Conservation (phyloP, 2,888 invertebrate species). For the Electrophaes corylata region DNA sequence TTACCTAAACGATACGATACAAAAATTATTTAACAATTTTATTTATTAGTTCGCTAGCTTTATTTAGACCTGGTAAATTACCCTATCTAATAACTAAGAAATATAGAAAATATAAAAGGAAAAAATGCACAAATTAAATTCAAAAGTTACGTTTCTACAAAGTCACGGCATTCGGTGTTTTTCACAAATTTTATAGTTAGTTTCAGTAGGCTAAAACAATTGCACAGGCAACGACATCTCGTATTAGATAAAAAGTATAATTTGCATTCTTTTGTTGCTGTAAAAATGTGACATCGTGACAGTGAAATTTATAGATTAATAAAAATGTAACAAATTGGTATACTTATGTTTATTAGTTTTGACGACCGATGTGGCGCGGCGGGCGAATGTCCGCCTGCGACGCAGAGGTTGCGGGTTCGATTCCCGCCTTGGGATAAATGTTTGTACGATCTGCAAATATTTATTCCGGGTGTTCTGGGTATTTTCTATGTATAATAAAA, state of each 20-base stretch:
- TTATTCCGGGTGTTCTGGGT: no score
- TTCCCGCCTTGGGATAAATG: no score
- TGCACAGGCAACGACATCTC: constrained; percentile 21
- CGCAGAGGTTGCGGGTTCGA: no score
- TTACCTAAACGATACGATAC: no score
- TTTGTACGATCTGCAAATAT: no score
- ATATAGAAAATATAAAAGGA: background rate
- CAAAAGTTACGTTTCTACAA: constrained; percentile 43
- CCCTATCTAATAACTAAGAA: background rate
- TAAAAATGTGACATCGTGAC: constrained; percentile 31
- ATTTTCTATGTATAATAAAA: no score
- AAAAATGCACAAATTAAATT: background rate
- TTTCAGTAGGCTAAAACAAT: constrained; percentile 52
- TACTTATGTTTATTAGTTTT: background rate
- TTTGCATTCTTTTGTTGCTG: constrained; percentile 25
- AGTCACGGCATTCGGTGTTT: constrained; percentile 45
- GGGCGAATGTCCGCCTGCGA: no score
- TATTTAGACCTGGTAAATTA: no score
- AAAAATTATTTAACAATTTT: no score
- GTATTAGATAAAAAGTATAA: constrained; percentile 17
- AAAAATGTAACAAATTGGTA: background rate
- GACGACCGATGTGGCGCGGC: no score
- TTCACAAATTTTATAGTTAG: constrained; percentile 54
- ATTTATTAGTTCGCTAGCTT: no score
- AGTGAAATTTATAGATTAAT: constrained; percentile 1